Conservation (phyloP, 2,888 invertebrate genomes). For the Dolichomitus sp. region DNA sequence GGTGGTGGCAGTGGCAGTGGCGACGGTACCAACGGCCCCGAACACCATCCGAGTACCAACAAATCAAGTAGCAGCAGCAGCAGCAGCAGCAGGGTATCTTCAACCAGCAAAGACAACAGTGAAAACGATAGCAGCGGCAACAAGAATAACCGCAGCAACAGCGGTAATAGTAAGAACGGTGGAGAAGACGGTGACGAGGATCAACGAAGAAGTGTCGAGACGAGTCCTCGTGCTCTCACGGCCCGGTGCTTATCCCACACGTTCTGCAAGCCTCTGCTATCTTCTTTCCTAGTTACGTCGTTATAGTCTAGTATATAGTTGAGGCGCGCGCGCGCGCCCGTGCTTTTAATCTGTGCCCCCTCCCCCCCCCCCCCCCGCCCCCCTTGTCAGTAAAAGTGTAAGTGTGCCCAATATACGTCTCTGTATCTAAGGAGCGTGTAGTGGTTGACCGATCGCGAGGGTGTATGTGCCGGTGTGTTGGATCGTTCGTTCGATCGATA, state of each 20-base stretch:
- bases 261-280: slow-evolving; percentile 27
- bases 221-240: slow-evolving; percentile 32
- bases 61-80: slow-evolving; percentile 17
- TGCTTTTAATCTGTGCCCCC: slow-evolving; percentile 25
- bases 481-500: slow-evolving; percentile 14
- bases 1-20: slow-evolving; percentile 70
- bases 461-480: slow-evolving; percentile 12
- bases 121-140: slow-evolving; percentile 42
- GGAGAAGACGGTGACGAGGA: slow-evolving; percentile 44
- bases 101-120: slow-evolving; percentile 27
- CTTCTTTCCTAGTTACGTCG: slow-evolving; percentile 43
- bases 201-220: slow-evolving; percentile 43
- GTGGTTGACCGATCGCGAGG: slow-evolving; percentile 14
- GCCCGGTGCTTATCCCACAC: slow-evolving; percentile 34
- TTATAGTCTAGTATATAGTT: slow-evolving; percentile 47
- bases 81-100: slow-evolving; percentile 1
- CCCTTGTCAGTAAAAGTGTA: background rate
- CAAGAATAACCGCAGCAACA: background rate
- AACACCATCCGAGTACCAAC: slow-evolving; percentile 40
- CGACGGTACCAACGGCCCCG: slow-evolving; percentile 52
- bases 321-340: slow-evolving; percentile 25
- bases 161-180: slow-evolving; percentile 25
- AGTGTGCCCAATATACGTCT: slow-evolving; percentile 13
- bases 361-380: background rate
- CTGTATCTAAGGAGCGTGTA: slow-evolving; percentile 11